Percentiles rank a stretch among this genome's conserved stretches.
phyloP scores from a whole-genome alignment of 1,140 invertebrate species.

The Amyelois transitella region DNA sequence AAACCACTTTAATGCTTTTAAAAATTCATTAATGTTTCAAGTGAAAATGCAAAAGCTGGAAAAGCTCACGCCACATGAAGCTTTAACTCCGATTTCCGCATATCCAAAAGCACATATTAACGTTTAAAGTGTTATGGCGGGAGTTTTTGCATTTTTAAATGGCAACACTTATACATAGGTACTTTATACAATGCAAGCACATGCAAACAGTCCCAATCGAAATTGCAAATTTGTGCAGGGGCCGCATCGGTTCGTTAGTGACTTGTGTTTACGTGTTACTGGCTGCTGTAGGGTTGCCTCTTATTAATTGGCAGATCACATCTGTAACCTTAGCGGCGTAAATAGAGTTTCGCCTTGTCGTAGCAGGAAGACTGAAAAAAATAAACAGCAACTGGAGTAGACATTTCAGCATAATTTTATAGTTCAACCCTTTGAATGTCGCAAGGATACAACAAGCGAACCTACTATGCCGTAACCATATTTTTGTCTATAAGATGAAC shows the following conservation, averaged over 20 bases:
- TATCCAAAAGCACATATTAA: not conserved
- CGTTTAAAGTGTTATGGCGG: not conserved
- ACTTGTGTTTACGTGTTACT: conserved; percentile 64
- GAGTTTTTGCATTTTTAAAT: conserved; percentile 14
- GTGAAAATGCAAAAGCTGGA: not conserved
- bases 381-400: too few relatives aligned
- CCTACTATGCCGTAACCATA: too few relatives aligned
- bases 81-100: not conserved
- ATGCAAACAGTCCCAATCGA: conserved; percentile 63
- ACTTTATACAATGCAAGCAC: conserved; percentile 26
- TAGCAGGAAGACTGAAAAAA: too few relatives aligned
- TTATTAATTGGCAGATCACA: conserved; percentile 46
- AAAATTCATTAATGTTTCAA: not conserved
- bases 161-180: conserved; percentile 2
- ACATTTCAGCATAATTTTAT: too few relatives aligned
- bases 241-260: conserved; percentile 66
- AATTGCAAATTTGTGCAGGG: conserved; percentile 74
- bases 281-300: conserved; percentile 53
- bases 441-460: too few relatives aligned
- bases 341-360: too few relatives aligned
- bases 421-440: too few relatives aligned
- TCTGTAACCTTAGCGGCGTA: not conserved
- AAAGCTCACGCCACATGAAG: not conserved
- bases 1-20: not conserved
- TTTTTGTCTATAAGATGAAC: too few relatives aligned